phyloP scores from a whole-genome alignment of 2,113 vertebrate species.

The Emberiza fucata region DNA sequence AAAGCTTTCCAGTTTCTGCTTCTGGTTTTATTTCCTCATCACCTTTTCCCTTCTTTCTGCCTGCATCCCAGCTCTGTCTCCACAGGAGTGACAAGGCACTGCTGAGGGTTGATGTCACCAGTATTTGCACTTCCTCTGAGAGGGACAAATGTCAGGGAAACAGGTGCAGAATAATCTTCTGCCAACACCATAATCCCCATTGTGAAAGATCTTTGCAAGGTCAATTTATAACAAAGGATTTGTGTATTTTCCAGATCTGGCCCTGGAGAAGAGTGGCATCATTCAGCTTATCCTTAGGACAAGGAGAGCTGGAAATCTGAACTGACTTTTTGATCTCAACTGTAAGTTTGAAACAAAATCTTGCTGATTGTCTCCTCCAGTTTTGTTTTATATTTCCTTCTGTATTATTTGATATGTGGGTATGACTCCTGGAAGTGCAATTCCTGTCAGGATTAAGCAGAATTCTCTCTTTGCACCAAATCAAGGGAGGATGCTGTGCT shows the following conservation, averaged over 20 bases:
- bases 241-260: not conserved
- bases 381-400: not conserved
- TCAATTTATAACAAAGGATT: constrained; percentile 33
- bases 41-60: not conserved
- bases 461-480: not conserved
- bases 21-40: not conserved
- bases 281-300: not conserved
- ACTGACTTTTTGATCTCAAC: not conserved
- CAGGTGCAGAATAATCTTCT: constrained; percentile 47
- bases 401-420: not conserved
- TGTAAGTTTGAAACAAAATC: not conserved
- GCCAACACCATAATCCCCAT: constrained; percentile 25
- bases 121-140: not conserved
- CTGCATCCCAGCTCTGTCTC: not conserved
- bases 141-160: constrained; percentile 33
- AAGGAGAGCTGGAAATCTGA: not conserved
- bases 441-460: not conserved
- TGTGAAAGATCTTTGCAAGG: constrained; percentile 3
- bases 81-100: not conserved
- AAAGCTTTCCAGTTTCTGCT: not conserved
- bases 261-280: not conserved
- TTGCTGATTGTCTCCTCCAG: not conserved
- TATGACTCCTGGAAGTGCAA: not conserved
- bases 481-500: not conserved
- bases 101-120: not conserved